phyloP scores from a whole-genome alignment of 2,113 vertebrate species.

The Pangasianodon gigas region DNA sequence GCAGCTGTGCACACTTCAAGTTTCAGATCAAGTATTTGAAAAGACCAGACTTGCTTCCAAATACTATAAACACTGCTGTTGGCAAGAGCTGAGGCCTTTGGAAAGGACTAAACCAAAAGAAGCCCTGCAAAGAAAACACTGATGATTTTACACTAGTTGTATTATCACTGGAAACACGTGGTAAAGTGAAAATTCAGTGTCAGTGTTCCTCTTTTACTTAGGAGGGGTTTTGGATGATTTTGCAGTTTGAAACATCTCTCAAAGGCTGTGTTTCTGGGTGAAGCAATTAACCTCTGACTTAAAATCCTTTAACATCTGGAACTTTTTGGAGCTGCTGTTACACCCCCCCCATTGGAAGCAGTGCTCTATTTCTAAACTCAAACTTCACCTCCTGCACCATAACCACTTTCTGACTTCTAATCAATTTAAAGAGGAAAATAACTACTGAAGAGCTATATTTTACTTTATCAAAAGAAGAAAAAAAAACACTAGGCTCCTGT shows the following conservation, averaged over 20 bases:
- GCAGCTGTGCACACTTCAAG: constrained; percentile 12
- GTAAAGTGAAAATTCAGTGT: neutral
- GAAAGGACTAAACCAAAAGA: constrained; percentile 12
- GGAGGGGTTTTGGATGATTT: constrained; percentile 18
- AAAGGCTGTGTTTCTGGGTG: neutral
- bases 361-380: constrained; percentile 18
- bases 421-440: constrained; percentile 54
- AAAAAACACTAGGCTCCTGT: constrained; percentile 64
- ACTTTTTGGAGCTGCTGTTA: constrained; percentile 12
- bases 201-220: constrained; percentile 4
- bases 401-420: constrained; percentile 51
- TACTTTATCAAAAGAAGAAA: constrained; percentile 43
- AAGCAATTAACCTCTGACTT: neutral
- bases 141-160: constrained; percentile 17
- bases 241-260: neutral
- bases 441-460: constrained; percentile 72
- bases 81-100: neutral
- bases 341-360: neutral
- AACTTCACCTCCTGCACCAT: constrained; percentile 42
- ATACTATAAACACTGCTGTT: constrained; percentile 2
- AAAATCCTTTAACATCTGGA: neutral
- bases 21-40: constrained; percentile 34
- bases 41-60: constrained; percentile 8
- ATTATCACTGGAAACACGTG: constrained; percentile 19
- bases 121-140: neutral